Percentiles rank a stretch among this genome's conserved stretches.
Conservation (phyloP, 1,140 invertebrate genomes). For the Papilio helenus region DNA sequence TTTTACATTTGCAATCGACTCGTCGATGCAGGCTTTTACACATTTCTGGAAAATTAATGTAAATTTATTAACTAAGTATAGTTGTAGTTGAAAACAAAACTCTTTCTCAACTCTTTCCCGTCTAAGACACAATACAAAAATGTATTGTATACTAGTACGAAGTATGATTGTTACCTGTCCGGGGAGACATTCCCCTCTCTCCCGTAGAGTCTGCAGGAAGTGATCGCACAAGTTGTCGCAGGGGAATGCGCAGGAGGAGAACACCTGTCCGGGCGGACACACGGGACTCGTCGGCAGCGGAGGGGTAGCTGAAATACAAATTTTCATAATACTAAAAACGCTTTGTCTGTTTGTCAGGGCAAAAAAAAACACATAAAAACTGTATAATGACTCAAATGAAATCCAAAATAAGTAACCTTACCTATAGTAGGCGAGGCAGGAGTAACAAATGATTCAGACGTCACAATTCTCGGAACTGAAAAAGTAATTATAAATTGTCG, state of each 20-base stretch:
- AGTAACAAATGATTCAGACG: constrained; percentile 32
- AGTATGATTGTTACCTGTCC: constrained; percentile 54
- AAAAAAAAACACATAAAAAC: too few species aligned
- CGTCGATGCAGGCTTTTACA: constrained; percentile 71
- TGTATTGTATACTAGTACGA: not conserved
- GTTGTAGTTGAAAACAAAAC: not conserved
- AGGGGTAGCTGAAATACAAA: not conserved
- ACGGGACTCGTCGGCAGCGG: constrained; percentile 40
- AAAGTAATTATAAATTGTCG: not conserved
- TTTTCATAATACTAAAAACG: too few species aligned
- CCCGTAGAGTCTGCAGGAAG: constrained; percentile 52
- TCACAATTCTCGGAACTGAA: constrained; percentile 13
- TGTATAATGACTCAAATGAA: not conserved
- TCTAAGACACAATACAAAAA: not conserved
- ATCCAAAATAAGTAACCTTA: constrained; percentile 19
- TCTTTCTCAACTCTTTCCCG: not conserved
- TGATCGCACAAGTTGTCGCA: constrained; percentile 85
- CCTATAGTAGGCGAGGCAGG: constrained; percentile 19
- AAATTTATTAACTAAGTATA: not conserved
- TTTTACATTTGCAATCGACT: constrained; percentile 57
- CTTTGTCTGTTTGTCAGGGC: too few species aligned
- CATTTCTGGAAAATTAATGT: constrained; percentile 58
- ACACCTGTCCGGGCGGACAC: constrained; percentile 66
- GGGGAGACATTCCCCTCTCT: constrained; percentile 51
- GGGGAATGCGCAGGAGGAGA: constrained; percentile 84